These are phyloP conservation scores for Gymnorhina tibicen DNA, from an alignment of 2,113 vertebrate species.

Conservation along the genomic window DNA sequence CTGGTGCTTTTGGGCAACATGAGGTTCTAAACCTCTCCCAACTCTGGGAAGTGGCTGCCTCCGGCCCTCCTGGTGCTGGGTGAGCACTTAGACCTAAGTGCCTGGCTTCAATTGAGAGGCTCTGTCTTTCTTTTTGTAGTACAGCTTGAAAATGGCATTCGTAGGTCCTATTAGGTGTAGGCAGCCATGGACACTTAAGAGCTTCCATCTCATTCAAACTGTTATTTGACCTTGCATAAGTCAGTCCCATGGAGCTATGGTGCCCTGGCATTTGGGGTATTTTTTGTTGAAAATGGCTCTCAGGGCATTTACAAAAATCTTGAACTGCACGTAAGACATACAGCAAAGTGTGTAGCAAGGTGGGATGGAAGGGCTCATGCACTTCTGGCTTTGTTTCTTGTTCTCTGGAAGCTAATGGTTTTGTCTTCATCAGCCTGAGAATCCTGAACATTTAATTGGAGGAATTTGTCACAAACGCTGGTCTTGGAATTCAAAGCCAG, in stretches of 20 bases:
- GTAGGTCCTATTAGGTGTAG: neutral
- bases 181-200: neutral
- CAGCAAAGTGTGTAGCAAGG: neutral
- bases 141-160: neutral
- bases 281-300: neutral
- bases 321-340: neutral
- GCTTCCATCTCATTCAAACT: neutral
- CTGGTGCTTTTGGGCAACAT: neutral
- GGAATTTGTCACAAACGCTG: neutral
- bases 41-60: neutral
- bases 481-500: neutral
- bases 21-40: neutral
- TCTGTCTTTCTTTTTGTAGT: neutral
- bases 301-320: neutral
- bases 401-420: neutral
- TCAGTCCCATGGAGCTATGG: neutral
- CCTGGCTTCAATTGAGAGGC: neutral
- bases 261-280: neutral
- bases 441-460: neutral
- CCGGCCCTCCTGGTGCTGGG: neutral
- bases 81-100: neutral
- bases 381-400: neutral
- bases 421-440: neutral
- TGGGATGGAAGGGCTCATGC: neutral
- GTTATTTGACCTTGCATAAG: neutral